These are phyloP conservation scores for Drosophila ustulata DNA, from an alignment of 2,888 invertebrate species.

Conservation along the genomic window DNA sequence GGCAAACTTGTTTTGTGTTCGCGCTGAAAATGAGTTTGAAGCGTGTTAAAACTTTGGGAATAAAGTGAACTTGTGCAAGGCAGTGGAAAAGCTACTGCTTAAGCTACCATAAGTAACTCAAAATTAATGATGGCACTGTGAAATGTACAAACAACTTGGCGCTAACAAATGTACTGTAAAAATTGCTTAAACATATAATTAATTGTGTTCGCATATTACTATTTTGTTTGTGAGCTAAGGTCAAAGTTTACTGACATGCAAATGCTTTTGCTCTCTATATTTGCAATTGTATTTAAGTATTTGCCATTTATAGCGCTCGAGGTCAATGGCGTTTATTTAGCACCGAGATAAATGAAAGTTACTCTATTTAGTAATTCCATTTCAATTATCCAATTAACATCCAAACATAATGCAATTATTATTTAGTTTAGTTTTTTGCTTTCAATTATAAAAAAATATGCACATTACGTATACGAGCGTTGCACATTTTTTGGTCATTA, in stretches of 20 bases:
- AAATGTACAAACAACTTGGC: constrained; percentile 12
- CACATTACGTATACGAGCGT: constrained; percentile 34
- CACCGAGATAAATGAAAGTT: neutral
- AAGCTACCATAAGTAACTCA: neutral
- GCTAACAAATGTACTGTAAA: constrained; percentile 16
- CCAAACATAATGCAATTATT: constrained; percentile 1
- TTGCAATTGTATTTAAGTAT: neutral
- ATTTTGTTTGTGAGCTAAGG: neutral
- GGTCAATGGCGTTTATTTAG: neutral
- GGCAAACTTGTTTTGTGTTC: constrained; percentile 41
- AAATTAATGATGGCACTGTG: constrained; percentile 19
- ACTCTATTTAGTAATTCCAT: neutral
- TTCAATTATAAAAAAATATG: constrained; percentile 9
- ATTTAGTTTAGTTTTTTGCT: neutral
- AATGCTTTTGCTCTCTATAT: neutral
- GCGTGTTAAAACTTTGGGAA: constrained; percentile 50
- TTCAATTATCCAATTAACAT: constrained; percentile 22
- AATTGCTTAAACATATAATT: neutral
- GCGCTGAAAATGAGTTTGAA: constrained; percentile 54
- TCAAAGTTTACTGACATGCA: neutral
- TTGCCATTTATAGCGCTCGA: neutral
- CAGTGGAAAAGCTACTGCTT: neutral
- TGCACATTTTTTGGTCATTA: constrained; percentile 35
- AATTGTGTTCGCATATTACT: constrained; percentile 1
- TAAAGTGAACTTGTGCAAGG: constrained; percentile 16